A percentile compares a stretch with the other conserved stretches of the same genome.
Conservation (phyloP, 1,140 invertebrate genomes). For the Caenorhabditis remanei region DNA sequence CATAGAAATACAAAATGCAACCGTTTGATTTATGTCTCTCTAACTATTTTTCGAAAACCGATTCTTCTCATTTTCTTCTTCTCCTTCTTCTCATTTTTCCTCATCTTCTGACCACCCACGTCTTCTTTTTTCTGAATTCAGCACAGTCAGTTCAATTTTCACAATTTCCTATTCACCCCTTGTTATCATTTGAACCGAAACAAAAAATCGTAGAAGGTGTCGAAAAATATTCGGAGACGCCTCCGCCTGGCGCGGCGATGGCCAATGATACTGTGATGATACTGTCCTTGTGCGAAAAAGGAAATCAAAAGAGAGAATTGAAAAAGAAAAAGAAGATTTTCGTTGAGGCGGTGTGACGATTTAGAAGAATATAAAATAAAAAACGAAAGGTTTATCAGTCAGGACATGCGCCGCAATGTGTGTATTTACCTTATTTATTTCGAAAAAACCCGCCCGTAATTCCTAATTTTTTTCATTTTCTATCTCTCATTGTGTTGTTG, state of each 20-base stretch:
- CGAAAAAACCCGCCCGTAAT: not conserved
- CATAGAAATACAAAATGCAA: not conserved
- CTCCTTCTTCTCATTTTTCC: not conserved
- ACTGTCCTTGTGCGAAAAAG: not conserved
- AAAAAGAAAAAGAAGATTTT: not conserved
- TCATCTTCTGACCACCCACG: not conserved
- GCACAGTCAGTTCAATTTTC: not conserved
- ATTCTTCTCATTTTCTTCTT: not conserved
- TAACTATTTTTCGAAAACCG: not conserved
- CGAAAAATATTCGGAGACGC: not conserved
- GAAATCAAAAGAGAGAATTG: not conserved
- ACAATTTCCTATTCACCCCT: not conserved
- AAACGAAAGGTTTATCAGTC: slow-evolving; percentile 4
- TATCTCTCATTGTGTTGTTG: no score
- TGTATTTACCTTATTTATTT: slow-evolving; percentile 39
- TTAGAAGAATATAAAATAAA: slow-evolving; percentile 27
- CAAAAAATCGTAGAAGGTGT: not conserved
- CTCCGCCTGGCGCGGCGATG: not conserved
- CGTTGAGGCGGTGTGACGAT: slow-evolving; percentile 13
- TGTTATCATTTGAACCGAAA: not conserved
- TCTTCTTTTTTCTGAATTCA: not conserved
- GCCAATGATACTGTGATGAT: not conserved
- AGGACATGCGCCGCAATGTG: not conserved
- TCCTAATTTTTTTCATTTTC: not conserved
- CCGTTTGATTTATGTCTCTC: not conserved